phyloP scores from a whole-genome alignment of 2,113 vertebrate genomes.

The Trichechus manatus region DNA sequence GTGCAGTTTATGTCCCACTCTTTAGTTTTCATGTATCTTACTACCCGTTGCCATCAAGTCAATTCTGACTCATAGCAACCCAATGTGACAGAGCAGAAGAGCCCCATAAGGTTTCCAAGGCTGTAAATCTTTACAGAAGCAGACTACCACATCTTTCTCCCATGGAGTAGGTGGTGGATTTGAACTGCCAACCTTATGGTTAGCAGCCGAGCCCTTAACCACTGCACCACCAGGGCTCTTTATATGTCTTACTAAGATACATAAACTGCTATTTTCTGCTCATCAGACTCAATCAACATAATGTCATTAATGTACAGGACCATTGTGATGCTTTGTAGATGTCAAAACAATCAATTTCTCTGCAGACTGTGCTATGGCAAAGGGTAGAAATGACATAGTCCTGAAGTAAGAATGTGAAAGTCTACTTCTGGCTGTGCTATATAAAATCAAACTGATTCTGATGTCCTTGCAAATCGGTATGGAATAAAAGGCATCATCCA shows the following conservation, averaged over 20 bases:
- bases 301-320: neutral
- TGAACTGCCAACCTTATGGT: too few species aligned
- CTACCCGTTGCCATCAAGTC: too few species aligned
- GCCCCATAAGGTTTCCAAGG: too few species aligned
- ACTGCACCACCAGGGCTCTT: too few species aligned
- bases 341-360: slow-evolving; percentile 2
- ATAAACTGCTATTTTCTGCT: neutral
- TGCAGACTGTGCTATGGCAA: neutral
- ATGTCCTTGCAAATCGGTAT: neutral
- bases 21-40: neutral
- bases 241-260: neutral
- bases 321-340: neutral
- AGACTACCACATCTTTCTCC: too few species aligned
- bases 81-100: too few species aligned
- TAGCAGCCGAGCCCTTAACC: too few species aligned
- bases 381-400: neutral
- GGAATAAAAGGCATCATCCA: neutral
- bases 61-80: too few species aligned
- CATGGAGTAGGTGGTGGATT: too few species aligned
- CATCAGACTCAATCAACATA: neutral
- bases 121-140: too few species aligned
- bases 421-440: neutral
- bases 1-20: neutral
- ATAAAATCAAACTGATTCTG: neutral
- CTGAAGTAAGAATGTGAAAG: neutral